phyloP scores from a whole-genome alignment of 2,113 vertebrate species.

The Gymnobelideus leadbeateri region DNA sequence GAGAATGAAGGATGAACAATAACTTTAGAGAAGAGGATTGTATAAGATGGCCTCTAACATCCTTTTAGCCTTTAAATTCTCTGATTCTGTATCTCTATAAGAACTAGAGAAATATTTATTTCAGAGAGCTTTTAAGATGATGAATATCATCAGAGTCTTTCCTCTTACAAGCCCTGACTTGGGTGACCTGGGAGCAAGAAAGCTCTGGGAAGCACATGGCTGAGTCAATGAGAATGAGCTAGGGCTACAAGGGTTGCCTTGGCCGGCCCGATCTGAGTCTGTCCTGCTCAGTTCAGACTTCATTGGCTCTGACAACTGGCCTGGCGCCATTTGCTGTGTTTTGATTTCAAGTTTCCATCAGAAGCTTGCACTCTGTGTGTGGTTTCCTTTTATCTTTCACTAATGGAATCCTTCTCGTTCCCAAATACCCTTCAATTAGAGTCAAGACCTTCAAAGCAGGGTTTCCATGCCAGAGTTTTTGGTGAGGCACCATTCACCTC shows the following conservation, averaged over 20 bases:
- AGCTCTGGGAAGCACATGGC: neutral
- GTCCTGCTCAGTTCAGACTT: neutral
- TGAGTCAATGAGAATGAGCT: constrained; percentile 4
- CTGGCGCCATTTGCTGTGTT: neutral
- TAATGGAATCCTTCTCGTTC: constrained; percentile 9
- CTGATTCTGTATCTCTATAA: neutral
- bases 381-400: constrained; percentile 6
- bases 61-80: neutral
- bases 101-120: neutral
- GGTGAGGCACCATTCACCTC: neutral
- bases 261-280: neutral
- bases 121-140: neutral
- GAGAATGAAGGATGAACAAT: too few relatives aligned
- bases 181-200: neutral
- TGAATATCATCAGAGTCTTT: neutral
- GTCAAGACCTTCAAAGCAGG: neutral
- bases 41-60: neutral
- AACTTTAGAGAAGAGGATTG: neutral
- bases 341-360: constrained; percentile 9
- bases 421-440: constrained; percentile 6
- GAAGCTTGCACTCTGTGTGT: constrained; percentile 2
- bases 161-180: neutral
- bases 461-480: neutral
- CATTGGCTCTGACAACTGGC: neutral
- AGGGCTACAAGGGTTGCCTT: neutral